Evolutionary conservation across 2,888 invertebrate species (phyloP), one percentile per base, ranked within the genome.

Genomic region (Pristionchus japonicus): DNA sequence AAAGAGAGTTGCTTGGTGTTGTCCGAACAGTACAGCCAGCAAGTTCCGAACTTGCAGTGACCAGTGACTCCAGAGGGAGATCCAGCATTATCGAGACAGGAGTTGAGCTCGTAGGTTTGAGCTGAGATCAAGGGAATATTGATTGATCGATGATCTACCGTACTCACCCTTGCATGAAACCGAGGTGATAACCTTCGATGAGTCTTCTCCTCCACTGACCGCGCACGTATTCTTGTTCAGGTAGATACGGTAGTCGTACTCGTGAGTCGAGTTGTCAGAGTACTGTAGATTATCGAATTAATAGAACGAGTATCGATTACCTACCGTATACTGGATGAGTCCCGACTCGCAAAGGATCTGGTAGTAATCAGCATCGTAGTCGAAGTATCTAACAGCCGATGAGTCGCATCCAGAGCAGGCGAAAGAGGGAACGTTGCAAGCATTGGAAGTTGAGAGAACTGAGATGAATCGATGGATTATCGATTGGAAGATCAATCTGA

Each of bases 21-120:
- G 17, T 77, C 47, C 43, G 23, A 20, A 77, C 77, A 77, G 77
- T 77, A 77, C n/a, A 77, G 77, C 77, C 77, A 77, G 77, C 77
- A 77, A n/a, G 43, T 43, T 43, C 77, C 77, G 77, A 77, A 77
- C n/a, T 77, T 23, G 47, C 77, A 77, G n/a, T 47, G 77, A 43
- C 77, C 77, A 77, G 77, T 77, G 23, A 77, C 43, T n/a, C 77
- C 77, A 43, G 77, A 43, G 27, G 77, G 43, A 47, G 77, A 40
- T 15, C 77, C 77, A 77, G 13, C 43, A 27, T 43, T 40, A 6
- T 40, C 20, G 6, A 74, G 74, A 34, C 74, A 74, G 3, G 43
- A 0, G 15, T 40, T 13, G n/a, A 77, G 7, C 77, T 77, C 77
- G 77, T 77, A 40, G 43, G 27, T 20, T 43, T 43, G 40, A 20